phyloP scores from a whole-genome alignment of 1,140 invertebrate genomes.

The Lepidurus packardi region DNA sequence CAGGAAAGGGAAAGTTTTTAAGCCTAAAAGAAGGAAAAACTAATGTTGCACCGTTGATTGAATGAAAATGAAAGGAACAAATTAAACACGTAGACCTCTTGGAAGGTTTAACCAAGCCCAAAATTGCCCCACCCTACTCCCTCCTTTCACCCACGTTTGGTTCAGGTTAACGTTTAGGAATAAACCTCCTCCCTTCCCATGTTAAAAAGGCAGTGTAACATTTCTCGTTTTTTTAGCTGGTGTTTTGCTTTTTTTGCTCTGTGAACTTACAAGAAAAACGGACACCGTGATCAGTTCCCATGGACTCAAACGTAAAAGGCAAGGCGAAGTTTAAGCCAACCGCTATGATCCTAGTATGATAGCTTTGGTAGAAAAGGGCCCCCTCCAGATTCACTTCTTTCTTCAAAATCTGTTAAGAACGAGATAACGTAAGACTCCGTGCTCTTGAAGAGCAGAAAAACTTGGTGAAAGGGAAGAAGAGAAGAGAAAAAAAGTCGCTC shows the following conservation, averaged over 20 bases:
- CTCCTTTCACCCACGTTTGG: background rate
- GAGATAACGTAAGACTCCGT: background rate
- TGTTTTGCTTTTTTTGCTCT: conserved; percentile 3
- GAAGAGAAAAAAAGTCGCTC: background rate
- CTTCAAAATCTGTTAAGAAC: background rate
- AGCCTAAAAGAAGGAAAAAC: background rate
- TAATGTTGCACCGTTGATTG: background rate
- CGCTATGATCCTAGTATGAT: background rate
- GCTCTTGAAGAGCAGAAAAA: background rate
- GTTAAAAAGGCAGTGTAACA: conserved; percentile 8
- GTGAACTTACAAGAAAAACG: background rate
- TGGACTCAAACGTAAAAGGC: background rate
- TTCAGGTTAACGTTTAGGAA: conserved; percentile 6
- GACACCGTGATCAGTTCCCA: background rate
- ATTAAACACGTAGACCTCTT: background rate
- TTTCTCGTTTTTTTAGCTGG: conserved; percentile 10
- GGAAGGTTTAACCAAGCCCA: background rate
- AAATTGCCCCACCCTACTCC: background rate
- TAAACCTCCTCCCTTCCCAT: background rate
- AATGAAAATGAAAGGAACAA: background rate
- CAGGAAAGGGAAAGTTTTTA: background rate
- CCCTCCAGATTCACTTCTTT: background rate
- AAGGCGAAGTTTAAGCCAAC: background rate
- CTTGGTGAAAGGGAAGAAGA: background rate
- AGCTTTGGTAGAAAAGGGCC: background rate